A percentile compares a stretch with the other conserved stretches of the same genome.
phyloP scores from a whole-genome alignment of 2,797 vertebrate genomes.

The Antennarius maculatus region DNA sequence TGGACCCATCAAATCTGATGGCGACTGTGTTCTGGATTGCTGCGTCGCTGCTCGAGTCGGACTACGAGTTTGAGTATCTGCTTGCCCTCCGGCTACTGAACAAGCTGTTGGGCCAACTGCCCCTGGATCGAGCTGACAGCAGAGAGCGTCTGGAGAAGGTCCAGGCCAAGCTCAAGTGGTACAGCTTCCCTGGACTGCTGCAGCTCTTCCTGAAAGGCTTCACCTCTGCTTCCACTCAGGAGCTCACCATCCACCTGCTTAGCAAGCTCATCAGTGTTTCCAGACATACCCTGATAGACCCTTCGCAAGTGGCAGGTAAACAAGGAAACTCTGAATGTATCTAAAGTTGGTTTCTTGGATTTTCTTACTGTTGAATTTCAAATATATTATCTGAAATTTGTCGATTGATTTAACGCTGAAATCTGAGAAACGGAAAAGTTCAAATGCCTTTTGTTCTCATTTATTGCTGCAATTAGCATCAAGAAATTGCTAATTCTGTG shows the following conservation, averaged over 20 bases:
- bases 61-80: constrained; percentile 99
- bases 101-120: constrained; percentile 94
- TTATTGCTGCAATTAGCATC: no score
- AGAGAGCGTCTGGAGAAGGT: constrained; percentile 93
- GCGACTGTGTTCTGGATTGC: constrained; percentile 99
- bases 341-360: no score
- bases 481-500: not conserved
- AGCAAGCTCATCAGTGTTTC: constrained; percentile 96
- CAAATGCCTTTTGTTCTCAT: not conserved
- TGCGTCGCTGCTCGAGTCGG: constrained; percentile 93
- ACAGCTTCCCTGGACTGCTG: constrained; percentile 95
- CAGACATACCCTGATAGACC: constrained; percentile 91
- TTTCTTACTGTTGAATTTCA: not conserved
- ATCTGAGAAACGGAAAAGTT: no score
- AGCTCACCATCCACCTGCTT: constrained; percentile 97
- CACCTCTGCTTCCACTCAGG: constrained; percentile 95
- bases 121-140: constrained; percentile 93
- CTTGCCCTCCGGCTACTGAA: constrained; percentile 95
- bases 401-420: not conserved
- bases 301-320: constrained; percentile 92
- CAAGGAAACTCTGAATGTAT: not conserved
- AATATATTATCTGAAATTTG: not conserved
- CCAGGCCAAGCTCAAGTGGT: constrained; percentile 95
- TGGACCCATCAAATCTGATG: constrained; percentile 95
- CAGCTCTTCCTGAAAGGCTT: constrained; percentile 99